A percentile compares a stretch with the other conserved stretches of the same genome.
Conservation (phyloP, 2,888 invertebrate species). For the Apamea monoglypha region DNA sequence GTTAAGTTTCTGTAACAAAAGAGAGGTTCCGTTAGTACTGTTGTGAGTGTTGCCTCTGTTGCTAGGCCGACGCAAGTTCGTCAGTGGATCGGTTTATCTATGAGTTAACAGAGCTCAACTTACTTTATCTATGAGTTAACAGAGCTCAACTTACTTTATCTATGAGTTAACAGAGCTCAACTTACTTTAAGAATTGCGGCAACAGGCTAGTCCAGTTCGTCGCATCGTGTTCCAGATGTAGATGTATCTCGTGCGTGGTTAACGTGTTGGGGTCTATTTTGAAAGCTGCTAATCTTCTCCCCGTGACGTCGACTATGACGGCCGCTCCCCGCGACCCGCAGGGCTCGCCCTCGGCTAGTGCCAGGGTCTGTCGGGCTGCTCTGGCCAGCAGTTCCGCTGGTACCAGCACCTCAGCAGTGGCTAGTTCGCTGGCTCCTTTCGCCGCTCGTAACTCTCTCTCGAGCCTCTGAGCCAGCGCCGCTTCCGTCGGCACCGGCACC, state of each 20-base stretch:
- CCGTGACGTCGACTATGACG: constrained; percentile 95
- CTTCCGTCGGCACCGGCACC: constrained; percentile 90
- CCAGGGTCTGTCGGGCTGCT: constrained; percentile 94
- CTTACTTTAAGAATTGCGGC: constrained; percentile 97
- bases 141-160: constrained; percentile 90
- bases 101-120: constrained; percentile 82
- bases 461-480: constrained; percentile 93
- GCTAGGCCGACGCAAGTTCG: constrained; percentile 43
- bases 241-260: constrained; percentile 97
- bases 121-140: too few relatives aligned
- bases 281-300: constrained; percentile 94
- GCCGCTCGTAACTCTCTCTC: constrained; percentile 95
- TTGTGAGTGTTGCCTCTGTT: constrained; percentile 33
- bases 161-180: constrained; percentile 67
- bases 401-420: constrained; percentile 95
- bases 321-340: constrained; percentile 97
- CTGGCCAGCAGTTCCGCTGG: constrained; percentile 95
- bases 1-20: constrained; percentile 93
- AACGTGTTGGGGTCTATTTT: constrained; percentile 96
- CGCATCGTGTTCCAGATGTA: constrained; percentile 96
- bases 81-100: constrained; percentile 28
- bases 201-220: constrained; percentile 96
- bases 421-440: constrained; percentile 94
- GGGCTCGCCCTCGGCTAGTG: constrained; percentile 96
- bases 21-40: constrained; percentile 67